phyloP scores from a whole-genome alignment of 92 coral and sea anemone genomes.

The Zoanthus gigantus region DNA sequence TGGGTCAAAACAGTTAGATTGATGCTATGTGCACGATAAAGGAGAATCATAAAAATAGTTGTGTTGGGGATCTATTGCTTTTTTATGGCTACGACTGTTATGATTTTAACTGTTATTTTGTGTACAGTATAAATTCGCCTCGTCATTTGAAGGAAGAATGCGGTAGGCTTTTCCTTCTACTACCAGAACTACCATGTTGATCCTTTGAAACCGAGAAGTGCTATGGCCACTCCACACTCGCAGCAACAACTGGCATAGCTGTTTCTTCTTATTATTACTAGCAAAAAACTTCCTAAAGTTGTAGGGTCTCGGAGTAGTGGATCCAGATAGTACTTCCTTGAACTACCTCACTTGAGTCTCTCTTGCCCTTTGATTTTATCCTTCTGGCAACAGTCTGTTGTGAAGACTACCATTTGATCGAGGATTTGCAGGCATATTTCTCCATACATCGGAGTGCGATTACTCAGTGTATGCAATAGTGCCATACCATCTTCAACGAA shows the following conservation, averaged over 20 bases:
- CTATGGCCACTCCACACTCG: slow-evolving; percentile 1
- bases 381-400: not conserved
- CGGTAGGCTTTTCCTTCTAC: slow-evolving; percentile 5
- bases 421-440: not conserved
- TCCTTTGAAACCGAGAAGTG: not conserved
- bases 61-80: too few species aligned
- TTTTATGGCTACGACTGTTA: too few species aligned
- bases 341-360: not conserved
- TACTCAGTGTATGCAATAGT: not conserved
- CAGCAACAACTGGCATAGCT: not conserved
- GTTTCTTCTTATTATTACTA: too few species aligned
- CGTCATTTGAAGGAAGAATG: too few species aligned
- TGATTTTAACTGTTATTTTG: too few species aligned
- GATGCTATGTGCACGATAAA: too few species aligned
- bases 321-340: not conserved
- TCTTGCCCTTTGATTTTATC: not conserved
- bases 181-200: not conserved
- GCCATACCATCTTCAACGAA: slow-evolving; percentile 9
- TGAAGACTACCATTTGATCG: not conserved
- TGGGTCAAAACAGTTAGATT: too few species aligned
- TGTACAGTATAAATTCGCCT: too few species aligned
- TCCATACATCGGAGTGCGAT: not conserved
- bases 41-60: too few species aligned
- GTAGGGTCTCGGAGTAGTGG: not conserved
- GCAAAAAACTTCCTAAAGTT: not conserved